Evolutionary conservation across 2,797 vertebrate genomes (phyloP), one percentile per base, ranked within the genome.

Genomic region (Falco concolor): DNA sequence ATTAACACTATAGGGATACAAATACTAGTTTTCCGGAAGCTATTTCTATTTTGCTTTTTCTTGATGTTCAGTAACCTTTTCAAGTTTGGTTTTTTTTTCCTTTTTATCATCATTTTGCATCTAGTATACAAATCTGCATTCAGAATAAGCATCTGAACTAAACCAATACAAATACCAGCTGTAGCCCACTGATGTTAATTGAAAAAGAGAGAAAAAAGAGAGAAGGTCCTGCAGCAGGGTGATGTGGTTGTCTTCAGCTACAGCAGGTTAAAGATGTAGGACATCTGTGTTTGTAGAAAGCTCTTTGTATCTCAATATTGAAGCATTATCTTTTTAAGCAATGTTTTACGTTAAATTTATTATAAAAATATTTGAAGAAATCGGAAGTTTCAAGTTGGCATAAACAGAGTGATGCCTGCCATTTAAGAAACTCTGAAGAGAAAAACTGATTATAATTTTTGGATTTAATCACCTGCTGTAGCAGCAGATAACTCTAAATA

Each of bases 1-100:
- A 98, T 98, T 97, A 98, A 98, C 95, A 92, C 97, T 98, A 92
- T 88, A 90, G 95, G 95, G 97, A 97, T 96, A 96, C 96, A 97
- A 96, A 97, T 97, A 97, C 97, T 97, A 96, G 97, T 98, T 98
- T 98, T 97, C 97, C 96, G 94, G 91, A 95, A 97, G 96, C 91
- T 80, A 84, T 96, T 97, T 96, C 94, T 96, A 63, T 92, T 97
- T 97, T 12, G 32, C 87, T 97, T 97, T 90, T 87, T 96, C 96
- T 95, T 95, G 84, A 85, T 69, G 83, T 93, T 97, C 92, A 95
- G 75, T 27, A 91, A 56, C 57, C 56, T 93, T 81, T 93, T 76
- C 36, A 87, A 85, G 60, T 20, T 28, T 45, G 36, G 61, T 5
- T 4, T 12, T 44, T 72, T 80, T 20, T 21, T 30, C 3, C 15